Percentiles rank a stretch among this genome's conserved stretches.
phyloP scores from a whole-genome alignment of 1,140 invertebrate genomes.

The Zaprionus africanus region DNA sequence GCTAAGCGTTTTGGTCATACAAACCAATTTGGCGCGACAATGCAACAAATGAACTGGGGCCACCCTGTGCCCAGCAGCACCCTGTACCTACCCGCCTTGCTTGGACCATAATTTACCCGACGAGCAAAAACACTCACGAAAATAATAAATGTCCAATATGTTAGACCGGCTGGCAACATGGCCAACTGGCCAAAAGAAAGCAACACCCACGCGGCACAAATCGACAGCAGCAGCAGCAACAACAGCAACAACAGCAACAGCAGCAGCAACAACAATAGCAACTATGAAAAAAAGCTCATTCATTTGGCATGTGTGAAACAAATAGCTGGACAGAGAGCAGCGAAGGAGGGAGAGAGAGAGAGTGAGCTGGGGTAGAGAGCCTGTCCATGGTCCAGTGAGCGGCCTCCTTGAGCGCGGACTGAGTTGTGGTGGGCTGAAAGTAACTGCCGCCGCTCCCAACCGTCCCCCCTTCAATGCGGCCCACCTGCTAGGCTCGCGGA shows the following conservation, averaged over 20 bases:
- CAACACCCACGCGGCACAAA: slow-evolving; percentile 53
- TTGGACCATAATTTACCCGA: slow-evolving; percentile 70
- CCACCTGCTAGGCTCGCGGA: slow-evolving; percentile 70
- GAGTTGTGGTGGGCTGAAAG: slow-evolving; percentile 17
- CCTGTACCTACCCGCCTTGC: slow-evolving; percentile 5
- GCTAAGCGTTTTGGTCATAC: slow-evolving; percentile 45
- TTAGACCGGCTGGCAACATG: slow-evolving; percentile 73
- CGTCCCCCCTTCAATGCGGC: slow-evolving; percentile 19
- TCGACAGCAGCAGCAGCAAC: slow-evolving; percentile 54
- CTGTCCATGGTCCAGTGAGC: slow-evolving; percentile 37
- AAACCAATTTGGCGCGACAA: slow-evolving; percentile 43
- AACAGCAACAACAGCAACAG: slow-evolving; percentile 13
- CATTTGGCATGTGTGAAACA: slow-evolving; percentile 79
- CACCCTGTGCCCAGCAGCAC: slow-evolving; percentile 2
- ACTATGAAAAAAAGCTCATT: slow-evolving; percentile 52
- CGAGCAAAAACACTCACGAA: slow-evolving; percentile 81
- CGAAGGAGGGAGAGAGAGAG: background rate
- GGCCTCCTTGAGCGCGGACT: slow-evolving; percentile 8
- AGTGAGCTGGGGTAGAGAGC: background rate
- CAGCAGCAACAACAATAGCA: slow-evolving; percentile 18
- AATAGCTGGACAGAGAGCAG: slow-evolving; percentile 34
- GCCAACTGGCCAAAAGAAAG: slow-evolving; percentile 61
- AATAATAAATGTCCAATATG: slow-evolving; percentile 84
- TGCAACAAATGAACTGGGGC: slow-evolving; percentile 42
- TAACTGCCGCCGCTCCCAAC: slow-evolving; percentile 8